Evolutionary conservation across 2,797 vertebrate genomes (phyloP).

Genomic region (Picus viridis): DNA sequence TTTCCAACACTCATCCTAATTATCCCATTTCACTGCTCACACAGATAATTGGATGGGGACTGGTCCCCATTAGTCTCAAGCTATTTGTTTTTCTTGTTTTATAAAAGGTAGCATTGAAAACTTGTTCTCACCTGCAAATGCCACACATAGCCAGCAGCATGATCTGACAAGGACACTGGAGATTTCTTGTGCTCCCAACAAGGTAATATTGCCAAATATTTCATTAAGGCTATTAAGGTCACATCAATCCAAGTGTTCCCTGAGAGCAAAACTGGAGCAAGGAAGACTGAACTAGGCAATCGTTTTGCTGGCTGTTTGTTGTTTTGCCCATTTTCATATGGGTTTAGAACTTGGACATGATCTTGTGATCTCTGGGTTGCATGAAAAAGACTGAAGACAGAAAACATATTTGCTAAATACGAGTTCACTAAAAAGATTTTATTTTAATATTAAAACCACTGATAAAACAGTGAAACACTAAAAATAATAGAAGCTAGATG

Average conservation of each 20-base stretch:
- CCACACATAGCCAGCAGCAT: background rate
- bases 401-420: slow-evolving; percentile 33
- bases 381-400: background rate
- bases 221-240: background rate
- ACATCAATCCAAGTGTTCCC: background rate
- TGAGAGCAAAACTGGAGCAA: background rate
- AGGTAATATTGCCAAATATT: background rate
- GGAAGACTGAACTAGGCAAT: background rate
- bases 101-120: background rate
- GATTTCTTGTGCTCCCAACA: background rate
- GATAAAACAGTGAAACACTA: slow-evolving; percentile 20
- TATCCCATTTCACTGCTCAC: background rate
- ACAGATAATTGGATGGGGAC: background rate
- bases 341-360: background rate
- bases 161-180: background rate
- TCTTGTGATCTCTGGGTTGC: background rate
- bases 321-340: background rate
- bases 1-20: background rate
- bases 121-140: background rate
- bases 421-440: background rate
- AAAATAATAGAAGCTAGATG: slow-evolving; percentile 16
- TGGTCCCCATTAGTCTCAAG: background rate
- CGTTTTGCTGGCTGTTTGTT: background rate
- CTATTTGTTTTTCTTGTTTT: background rate
- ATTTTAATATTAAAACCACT: slow-evolving; percentile 35